phyloP scores from a whole-genome alignment of 2,888 invertebrate genomes.

The Charanyca ferruginea region DNA sequence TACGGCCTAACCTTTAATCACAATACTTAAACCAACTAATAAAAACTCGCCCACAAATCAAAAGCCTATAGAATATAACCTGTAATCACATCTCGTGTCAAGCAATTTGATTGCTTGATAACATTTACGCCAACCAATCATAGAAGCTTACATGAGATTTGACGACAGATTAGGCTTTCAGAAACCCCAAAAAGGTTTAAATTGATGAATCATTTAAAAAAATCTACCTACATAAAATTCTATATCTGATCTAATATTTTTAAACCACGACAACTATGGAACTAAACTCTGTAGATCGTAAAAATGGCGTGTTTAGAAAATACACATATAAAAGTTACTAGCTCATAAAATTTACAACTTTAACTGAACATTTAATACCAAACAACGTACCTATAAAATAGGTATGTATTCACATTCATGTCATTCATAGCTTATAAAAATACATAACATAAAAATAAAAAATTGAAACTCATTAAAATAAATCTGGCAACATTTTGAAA shows the following conservation, averaged over 20 bases:
- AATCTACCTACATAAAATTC: neutral
- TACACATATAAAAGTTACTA: conserved; percentile 27
- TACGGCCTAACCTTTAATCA: conserved; percentile 62
- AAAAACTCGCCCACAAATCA: neutral
- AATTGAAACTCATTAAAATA: conserved; percentile 49
- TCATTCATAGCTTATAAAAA: conserved; percentile 16
- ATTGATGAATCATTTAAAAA: conserved; percentile 5
- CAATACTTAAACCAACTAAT: conserved; percentile 47
- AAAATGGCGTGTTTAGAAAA: conserved; percentile 27
- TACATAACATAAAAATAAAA: conserved; percentile 17
- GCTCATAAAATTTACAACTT: conserved; percentile 35
- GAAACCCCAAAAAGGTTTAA: conserved; percentile 1
- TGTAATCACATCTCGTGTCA: neutral
- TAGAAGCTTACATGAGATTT: conserved; percentile 14
- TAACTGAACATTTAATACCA: conserved; percentile 4
- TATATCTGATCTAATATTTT: conserved; percentile 12
- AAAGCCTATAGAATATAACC: neutral
- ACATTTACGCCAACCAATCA: conserved; percentile 20
- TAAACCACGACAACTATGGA: conserved; percentile 9
- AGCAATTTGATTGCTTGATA: conserved; percentile 16
- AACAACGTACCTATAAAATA: conserved; percentile 12
- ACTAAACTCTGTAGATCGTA: conserved; percentile 10
- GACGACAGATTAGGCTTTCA: conserved; percentile 7
- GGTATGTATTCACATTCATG: conserved; percentile 10
- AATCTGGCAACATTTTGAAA: conserved; percentile 29